Percentiles rank a stretch among this genome's conserved stretches.
Evolutionary conservation across 2,113 vertebrate genomes (phyloP).

Genomic region (Spea bombifrons): DNA sequence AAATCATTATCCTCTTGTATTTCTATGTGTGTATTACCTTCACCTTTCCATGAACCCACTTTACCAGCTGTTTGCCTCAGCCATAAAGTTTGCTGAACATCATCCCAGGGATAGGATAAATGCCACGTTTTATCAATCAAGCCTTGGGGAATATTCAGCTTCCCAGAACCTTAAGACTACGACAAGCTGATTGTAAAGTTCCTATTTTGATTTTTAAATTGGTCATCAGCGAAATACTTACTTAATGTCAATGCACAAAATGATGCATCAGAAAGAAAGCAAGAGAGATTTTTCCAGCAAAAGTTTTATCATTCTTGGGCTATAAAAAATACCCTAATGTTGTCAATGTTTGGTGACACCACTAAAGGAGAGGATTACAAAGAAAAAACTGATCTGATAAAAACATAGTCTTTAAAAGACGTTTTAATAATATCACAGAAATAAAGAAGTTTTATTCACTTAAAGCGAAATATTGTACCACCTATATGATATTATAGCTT

Average conservation of each 20-base stretch:
- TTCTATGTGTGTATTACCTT: conserved; percentile 93
- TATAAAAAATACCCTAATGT: no score
- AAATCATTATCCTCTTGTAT: conserved; percentile 88
- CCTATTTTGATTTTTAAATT: conserved; percentile 72
- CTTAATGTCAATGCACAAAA: conserved; percentile 62
- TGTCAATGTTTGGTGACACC: no score
- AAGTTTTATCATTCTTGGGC: conserved; percentile 46
- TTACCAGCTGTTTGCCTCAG: conserved; percentile 85
- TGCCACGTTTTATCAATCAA: conserved; percentile 90
- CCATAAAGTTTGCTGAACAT: conserved; percentile 92
- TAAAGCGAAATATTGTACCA: no score
- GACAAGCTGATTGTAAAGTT: conserved; percentile 76
- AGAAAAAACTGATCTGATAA: no score
- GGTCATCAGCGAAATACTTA: conserved; percentile 67
- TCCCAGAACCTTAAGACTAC: conserved; percentile 68
- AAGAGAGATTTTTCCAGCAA: conserved; percentile 41
- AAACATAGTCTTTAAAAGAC: no score
- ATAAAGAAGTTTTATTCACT: no score
- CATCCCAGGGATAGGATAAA: conserved; percentile 83
- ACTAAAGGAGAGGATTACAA: no score
- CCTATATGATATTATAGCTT: no score
- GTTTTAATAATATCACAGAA: no score
- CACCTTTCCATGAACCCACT: conserved; percentile 97
- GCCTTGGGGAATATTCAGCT: conserved; percentile 83
- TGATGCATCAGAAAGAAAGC: conserved; percentile 45